Percentiles rank a stretch among this genome's conserved stretches.
phyloP scores from a whole-genome alignment of 2,888 invertebrate genomes.

The Cerastoderma edule region DNA sequence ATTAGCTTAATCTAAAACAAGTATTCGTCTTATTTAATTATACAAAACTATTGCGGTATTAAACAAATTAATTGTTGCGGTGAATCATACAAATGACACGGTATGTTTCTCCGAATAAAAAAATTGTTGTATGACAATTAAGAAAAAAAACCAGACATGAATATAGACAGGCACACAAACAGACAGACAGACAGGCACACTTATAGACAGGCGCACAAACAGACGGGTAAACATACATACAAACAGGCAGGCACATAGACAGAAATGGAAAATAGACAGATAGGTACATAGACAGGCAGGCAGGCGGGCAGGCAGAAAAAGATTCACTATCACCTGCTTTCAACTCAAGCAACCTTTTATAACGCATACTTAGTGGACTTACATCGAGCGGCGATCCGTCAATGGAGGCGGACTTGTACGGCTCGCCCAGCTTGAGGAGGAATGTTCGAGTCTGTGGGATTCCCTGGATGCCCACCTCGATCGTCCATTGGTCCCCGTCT shows the following conservation, averaged over 20 bases:
- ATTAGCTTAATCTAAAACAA: not conserved
- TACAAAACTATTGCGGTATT: too few relatives aligned
- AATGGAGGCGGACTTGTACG: conserved; percentile 69
- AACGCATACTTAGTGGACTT: conserved; percentile 1
- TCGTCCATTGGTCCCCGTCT: conserved; percentile 66
- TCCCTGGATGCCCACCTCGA: conserved; percentile 70
- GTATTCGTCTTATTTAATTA: too few relatives aligned
- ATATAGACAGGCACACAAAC: not conserved
- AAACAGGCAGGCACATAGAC: not conserved
- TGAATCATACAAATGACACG: too few relatives aligned
- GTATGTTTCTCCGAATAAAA: too few relatives aligned
- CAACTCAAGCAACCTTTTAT: not conserved
- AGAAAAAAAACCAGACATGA: not conserved
- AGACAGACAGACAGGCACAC: not conserved
- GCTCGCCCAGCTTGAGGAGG: conserved; percentile 68
- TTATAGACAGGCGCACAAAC: not conserved
- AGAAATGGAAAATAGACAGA: too few relatives aligned
- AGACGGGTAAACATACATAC: not conserved
- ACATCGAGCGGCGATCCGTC: conserved; percentile 74
- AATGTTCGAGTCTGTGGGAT: conserved; percentile 64
- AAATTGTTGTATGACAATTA: too few relatives aligned
- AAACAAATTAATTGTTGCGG: too few relatives aligned
- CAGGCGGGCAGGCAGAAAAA: not conserved
- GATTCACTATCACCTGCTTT: not conserved
- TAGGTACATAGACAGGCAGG: not conserved